Evolutionary conservation across 2,113 vertebrate genomes (phyloP).

Genomic region (Ancistrus triradiatus): DNA sequence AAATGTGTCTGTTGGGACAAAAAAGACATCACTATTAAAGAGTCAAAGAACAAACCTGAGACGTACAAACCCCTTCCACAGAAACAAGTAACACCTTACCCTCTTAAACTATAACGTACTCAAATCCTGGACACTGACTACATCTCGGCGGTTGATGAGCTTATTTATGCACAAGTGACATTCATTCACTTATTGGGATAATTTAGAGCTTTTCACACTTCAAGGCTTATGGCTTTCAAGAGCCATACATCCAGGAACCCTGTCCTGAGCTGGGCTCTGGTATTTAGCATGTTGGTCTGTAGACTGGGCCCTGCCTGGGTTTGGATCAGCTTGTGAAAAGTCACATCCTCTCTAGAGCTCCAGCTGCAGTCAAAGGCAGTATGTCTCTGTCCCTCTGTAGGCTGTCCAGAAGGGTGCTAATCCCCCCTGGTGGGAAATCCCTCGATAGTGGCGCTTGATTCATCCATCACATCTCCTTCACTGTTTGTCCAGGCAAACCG

Average conservation of each 20-base stretch:
- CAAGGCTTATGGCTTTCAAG: too few species aligned
- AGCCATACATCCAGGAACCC: slow-evolving; percentile 34
- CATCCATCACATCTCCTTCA: slow-evolving; percentile 58
- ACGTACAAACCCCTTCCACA: too few species aligned
- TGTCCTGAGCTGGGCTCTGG: slow-evolving; percentile 54
- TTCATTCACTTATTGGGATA: too few species aligned
- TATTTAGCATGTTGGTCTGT: slow-evolving; percentile 60
- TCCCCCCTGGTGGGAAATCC: slow-evolving; percentile 49
- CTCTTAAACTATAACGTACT: too few species aligned
- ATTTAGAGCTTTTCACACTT: too few species aligned
- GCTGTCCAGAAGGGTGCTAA: slow-evolving; percentile 44
- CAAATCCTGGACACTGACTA: too few species aligned
- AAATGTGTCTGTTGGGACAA: too few species aligned
- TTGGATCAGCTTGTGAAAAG: slow-evolving; percentile 67
- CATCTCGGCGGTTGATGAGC: too few species aligned
- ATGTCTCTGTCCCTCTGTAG: slow-evolving; percentile 54
- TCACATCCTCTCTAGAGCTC: slow-evolving; percentile 58
- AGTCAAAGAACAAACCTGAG: too few species aligned
- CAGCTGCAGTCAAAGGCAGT: slow-evolving; percentile 53
- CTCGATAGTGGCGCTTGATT: slow-evolving; percentile 43
- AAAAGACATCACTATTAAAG: too few species aligned
- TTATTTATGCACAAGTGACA: too few species aligned
- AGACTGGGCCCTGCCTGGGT: slow-evolving; percentile 44
- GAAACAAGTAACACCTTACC: too few species aligned
- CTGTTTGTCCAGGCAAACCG: slow-evolving; percentile 59